Evolutionary conservation across 2,888 invertebrate genomes (phyloP).

Genomic region (Stenoptilia bipunctidactyla): DNA sequence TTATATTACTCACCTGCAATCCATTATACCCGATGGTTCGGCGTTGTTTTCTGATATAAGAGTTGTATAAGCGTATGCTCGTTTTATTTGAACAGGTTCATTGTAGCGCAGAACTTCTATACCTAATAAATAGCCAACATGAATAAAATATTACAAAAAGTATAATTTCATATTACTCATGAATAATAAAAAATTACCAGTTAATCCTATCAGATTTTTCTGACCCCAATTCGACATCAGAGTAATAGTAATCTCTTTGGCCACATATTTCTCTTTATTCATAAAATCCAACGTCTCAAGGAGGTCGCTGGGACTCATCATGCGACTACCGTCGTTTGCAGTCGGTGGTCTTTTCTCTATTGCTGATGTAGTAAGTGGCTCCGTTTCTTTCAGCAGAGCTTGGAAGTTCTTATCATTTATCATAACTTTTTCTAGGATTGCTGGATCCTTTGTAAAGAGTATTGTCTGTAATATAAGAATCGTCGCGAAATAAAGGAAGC

Average conservation of each 20-base stretch:
- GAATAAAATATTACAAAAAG: constrained; percentile 1
- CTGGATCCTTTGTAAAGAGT: constrained; percentile 83
- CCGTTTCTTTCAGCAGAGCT: constrained; percentile 49
- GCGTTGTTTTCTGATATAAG: constrained; percentile 30
- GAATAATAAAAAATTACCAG: constrained; percentile 36
- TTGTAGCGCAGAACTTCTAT: constrained; percentile 54
- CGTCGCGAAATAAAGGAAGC: background rate
- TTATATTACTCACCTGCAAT: background rate
- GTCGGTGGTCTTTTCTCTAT: constrained; percentile 72
- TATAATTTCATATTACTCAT: background rate
- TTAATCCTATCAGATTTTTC: constrained; percentile 70
- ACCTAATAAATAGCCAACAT: constrained; percentile 40
- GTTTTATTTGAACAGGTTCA: constrained; percentile 31
- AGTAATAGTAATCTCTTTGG: constrained; percentile 62
- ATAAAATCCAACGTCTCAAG: constrained; percentile 23
- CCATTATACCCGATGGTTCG: constrained; percentile 15
- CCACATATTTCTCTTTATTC: constrained; percentile 39
- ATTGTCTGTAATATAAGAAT: constrained; percentile 77
- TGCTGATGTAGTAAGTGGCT: constrained; percentile 28
- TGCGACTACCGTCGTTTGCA: constrained; percentile 50
- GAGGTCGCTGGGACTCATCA: constrained; percentile 29
- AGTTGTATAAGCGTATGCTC: constrained; percentile 44
- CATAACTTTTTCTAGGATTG: constrained; percentile 72
- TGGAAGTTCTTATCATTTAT: constrained; percentile 51
- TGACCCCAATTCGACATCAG: constrained; percentile 77